Evolutionary conservation across 2,888 invertebrate species (phyloP).

Genomic region (Acleris cristana): DNA sequence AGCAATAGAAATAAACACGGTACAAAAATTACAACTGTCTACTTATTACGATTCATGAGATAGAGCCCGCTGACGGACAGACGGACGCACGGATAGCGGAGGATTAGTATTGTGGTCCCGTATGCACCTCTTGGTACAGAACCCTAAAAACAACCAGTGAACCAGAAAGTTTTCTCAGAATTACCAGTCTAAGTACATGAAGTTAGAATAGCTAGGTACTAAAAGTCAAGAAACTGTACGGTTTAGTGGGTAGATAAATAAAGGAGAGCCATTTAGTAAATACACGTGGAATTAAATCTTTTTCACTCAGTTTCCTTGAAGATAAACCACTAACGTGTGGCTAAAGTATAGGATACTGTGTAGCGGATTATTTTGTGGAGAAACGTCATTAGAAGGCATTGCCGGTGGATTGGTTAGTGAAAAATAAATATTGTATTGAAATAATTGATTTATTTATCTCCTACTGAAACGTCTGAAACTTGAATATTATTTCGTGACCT

Average conservation of each 20-base stretch:
- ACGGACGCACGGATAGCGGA: no score
- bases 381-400: background rate
- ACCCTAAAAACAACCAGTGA: background rate
- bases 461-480: no score
- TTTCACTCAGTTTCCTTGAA: conserved; percentile 22
- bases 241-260: conserved; percentile 31
- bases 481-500: no score
- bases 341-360: background rate
- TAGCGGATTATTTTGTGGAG: background rate
- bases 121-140: no score
- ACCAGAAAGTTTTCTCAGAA: background rate
- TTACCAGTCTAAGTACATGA: background rate
- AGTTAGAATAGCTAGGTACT: conserved; percentile 25
- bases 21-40: no score
- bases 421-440: background rate
- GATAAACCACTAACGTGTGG: conserved; percentile 8
- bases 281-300: conserved; percentile 35
- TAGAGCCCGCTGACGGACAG: no score
- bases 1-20: no score
- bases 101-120: no score
- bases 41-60: no score
- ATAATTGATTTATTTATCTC: no score
- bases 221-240: conserved; percentile 30
- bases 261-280: conserved; percentile 34
- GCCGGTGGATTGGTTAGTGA: no score